Base-by-base conservation (phyloP, 2,797 vertebrate species). In the Manis javanica region DNA sequence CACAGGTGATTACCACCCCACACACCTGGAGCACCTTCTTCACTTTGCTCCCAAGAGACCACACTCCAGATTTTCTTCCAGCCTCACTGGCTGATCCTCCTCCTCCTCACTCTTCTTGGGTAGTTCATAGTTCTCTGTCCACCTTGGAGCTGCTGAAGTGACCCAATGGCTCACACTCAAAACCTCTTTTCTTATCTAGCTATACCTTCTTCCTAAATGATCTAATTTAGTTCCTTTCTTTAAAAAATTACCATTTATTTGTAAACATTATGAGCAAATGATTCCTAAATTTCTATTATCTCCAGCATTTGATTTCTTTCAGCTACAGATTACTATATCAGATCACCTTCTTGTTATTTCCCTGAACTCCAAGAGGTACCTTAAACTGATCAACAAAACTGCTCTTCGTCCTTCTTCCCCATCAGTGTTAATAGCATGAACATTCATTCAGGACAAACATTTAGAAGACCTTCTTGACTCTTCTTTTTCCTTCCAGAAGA, bases 191-290 rank as follows among this genome's bases (percentile, higher is more conserved):
- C 18, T 59, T 84, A 66, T 46, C 39, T 82, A 82, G 37, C 71
- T 68, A 64, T 64, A 53, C 10, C 29, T 26, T 53, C 66, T 79
- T 31, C 68, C 23, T 46, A 74, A 15, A 7, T 77, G 23, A 90
- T 84, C 61, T 29, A 83, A 85, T 34, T n/a, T 42, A 78, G 24
- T 78, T 69, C 42, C 53, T 77, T 83, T 90, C 77, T 72, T 14
- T 2, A 29, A 85, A 94, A 29, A 85, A 94, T 53, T 53, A 61
- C 14, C 39, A 61, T n/a, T 84, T 46, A 85, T 59, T 86, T 91
- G 66, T 86, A 92, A 86, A 68, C 72, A 77, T 13, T 57, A 53
- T 61, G 34, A 94, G 21, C n/a, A 87, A 91, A 82, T 87, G 13
- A 74, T 37, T 82, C 26, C 31, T 66, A 95, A 87, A 68, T 74